Conservation (phyloP, 92 coral and sea anemone species). For the Siderastrea radians region DNA sequence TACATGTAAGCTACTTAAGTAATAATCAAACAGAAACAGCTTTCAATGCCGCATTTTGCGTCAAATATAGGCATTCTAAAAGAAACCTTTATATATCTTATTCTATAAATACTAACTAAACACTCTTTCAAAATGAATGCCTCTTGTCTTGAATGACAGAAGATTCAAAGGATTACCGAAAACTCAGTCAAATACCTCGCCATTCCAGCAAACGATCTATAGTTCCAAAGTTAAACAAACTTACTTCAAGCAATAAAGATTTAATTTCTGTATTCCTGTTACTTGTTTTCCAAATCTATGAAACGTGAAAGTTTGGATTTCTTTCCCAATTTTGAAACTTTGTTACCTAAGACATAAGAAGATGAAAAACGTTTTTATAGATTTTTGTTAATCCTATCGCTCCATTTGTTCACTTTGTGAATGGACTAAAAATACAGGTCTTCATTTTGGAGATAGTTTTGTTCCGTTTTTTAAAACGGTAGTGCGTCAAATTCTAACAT, state of each 20-base stretch:
- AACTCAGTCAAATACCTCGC: no score
- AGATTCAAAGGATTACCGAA: neutral
- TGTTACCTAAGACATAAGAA: neutral
- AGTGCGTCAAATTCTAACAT: neutral
- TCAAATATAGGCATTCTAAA: neutral
- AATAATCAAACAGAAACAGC: neutral
- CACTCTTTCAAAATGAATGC: neutral
- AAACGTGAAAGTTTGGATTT: no score
- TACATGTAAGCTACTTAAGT: neutral
- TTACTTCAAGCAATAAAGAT: no score
- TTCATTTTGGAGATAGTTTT: neutral
- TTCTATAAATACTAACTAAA: neutral
- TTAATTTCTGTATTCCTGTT: no score
- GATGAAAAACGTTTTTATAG: neutral
- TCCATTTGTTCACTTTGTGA: neutral
- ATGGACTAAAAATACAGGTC: neutral
- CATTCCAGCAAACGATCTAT: no score
- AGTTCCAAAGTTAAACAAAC: no score
- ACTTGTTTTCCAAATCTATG: no score
- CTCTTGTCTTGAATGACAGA: neutral
- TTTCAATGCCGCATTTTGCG: neutral
- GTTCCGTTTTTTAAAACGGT: conserved; percentile 10
- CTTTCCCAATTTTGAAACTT: no score
- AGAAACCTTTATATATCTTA: neutral
- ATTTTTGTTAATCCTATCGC: neutral